phyloP scores from a whole-genome alignment of 1,140 invertebrate genomes.

The Copidosoma floridanum region DNA sequence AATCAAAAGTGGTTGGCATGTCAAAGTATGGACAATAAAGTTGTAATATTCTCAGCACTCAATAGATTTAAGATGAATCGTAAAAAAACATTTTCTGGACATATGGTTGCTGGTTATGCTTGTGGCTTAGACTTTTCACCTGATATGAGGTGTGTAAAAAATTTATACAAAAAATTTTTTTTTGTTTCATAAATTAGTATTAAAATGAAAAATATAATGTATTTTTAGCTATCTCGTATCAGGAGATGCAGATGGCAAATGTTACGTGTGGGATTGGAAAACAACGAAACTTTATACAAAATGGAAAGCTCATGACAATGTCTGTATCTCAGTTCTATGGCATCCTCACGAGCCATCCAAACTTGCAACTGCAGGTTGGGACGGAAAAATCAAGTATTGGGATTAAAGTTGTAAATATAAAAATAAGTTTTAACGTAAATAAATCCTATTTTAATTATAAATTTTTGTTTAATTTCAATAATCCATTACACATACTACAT shows the following conservation, averaged over 20 bases:
- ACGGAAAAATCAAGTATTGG: slow-evolving; percentile 98
- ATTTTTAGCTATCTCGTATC: slow-evolving; percentile 89
- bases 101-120: slow-evolving; percentile 99
- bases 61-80: slow-evolving; percentile 97
- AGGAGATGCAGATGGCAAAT: slow-evolving; percentile 99
- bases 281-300: slow-evolving; percentile 96
- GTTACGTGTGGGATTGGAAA: slow-evolving; percentile 99
- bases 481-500: no score
- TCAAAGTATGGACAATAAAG: slow-evolving; percentile 99
- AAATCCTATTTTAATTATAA: not conserved
- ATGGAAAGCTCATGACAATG: slow-evolving; percentile 98
- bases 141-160: slow-evolving; percentile 86
- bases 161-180: not conserved
- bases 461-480: no score
- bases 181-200: not conserved
- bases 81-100: slow-evolving; percentile 96
- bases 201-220: slow-evolving; percentile 9
- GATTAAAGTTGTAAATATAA: slow-evolving; percentile 68
- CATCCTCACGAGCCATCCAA: slow-evolving; percentile 98
- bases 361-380: slow-evolving; percentile 96
- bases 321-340: slow-evolving; percentile 93
- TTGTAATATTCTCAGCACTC: slow-evolving; percentile 95
- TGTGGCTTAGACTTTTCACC: slow-evolving; percentile 97
- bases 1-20: slow-evolving; percentile 99
- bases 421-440: slow-evolving; percentile 2